Percentiles rank a stretch among this genome's conserved stretches.
These are phyloP conservation scores for Neelides folsomi DNA, from an alignment of 2,888 invertebrate genomes.

Conservation along the genomic window DNA sequence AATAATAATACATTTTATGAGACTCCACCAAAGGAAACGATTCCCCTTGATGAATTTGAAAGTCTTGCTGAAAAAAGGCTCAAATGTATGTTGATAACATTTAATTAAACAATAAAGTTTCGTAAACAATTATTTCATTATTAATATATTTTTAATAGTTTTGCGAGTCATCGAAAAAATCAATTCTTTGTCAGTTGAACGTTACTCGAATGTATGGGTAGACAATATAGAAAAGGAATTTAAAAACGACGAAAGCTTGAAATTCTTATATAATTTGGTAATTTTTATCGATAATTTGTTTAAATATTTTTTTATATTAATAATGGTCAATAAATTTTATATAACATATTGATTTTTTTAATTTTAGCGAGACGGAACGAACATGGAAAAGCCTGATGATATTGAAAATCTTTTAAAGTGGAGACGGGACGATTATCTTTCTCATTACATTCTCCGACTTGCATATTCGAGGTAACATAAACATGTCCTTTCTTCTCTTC, in stretches of 20 bases:
- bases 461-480: slow-evolving; percentile 59
- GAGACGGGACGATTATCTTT: slow-evolving; percentile 55
- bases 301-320: no score
- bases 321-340: no score
- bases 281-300: no score
- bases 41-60: slow-evolving; percentile 73
- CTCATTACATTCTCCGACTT: slow-evolving; percentile 82
- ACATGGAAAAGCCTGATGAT: slow-evolving; percentile 7
- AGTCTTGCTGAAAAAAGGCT: slow-evolving; percentile 70
- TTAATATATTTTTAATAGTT: no score
- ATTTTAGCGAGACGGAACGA: slow-evolving; percentile 14
- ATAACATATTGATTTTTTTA: neutral
- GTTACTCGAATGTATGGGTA: slow-evolving; percentile 32
- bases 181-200: slow-evolving; percentile 39
- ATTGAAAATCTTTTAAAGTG: slow-evolving; percentile 35
- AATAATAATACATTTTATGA: slow-evolving; percentile 48
- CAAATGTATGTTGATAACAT: slow-evolving; percentile 40
- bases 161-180: slow-evolving; percentile 64
- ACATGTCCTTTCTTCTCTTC: slow-evolving; percentile 29
- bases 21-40: slow-evolving; percentile 56
- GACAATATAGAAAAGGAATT: slow-evolving; percentile 49
- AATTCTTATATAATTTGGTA: slow-evolving; percentile 20
- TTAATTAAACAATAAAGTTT: no score
- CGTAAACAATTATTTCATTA: no score
- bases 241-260: slow-evolving; percentile 44